Evolutionary conservation across 2,888 invertebrate genomes (phyloP), one percentile per base, ranked within the genome.

Genomic region (Trichopoda pennipes): DNA sequence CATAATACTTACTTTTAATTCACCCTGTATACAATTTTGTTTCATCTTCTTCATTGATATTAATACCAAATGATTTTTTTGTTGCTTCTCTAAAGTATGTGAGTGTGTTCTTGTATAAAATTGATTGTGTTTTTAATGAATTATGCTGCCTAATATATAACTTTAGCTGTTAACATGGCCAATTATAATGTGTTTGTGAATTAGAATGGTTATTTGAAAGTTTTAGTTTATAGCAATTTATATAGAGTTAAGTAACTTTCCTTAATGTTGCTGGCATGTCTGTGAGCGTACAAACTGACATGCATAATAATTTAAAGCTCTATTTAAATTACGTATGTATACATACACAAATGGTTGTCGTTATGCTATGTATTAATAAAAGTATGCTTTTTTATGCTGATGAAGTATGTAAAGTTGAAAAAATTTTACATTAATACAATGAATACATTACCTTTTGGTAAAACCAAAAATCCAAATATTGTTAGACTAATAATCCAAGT

Each of bases 401-500:
- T 38, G 12, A 12, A 12, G 2, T 38, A 38, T 38, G 12, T 38
- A 3, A 38, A 38, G 12, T 2, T 38, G 6, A 44, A 14, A 16
- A 12, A 44, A 16, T 44, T 44, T 16, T 1, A n/a, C 8, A 44
- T n/a, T 23, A 58, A 42, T 51, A 32, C 16, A 4, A 47, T 32
- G 56, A 56, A 44, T 55, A 56, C 19, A 49, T 78, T 87, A 86
- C 96, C 96, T 87, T 95, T 93, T 10, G 96, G 96, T 79, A 97
- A 92, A 85, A 96, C 96, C 90, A 97, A 93, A 84, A 95, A 93
- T 35, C 96, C 95, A 90, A 96, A 97, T 86, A 96, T 92, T 69
- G 96, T 95, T 87, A 96, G 94, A 81, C 96, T 96, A 86, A 95
- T 93, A 88, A 96, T 95, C 96, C 96, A 96, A 86, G 96, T 96